Evolutionary conservation across 2,888 invertebrate genomes (phyloP), one percentile per base, ranked within the genome.

Genomic region (Drosophila mercatorum): DNA sequence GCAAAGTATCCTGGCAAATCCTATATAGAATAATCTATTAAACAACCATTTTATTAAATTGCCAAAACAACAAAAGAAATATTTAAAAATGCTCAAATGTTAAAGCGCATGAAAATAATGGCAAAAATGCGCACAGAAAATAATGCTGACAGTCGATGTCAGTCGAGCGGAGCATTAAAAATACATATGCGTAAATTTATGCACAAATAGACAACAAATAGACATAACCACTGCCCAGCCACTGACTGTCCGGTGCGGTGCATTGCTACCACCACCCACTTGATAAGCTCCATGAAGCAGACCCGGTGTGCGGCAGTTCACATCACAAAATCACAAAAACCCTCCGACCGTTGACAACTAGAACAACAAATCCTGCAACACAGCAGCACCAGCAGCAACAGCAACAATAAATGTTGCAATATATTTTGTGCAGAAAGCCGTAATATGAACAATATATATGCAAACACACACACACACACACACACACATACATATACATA

Each of bases 141-240:
- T 85, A 83, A 89, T 86, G 90, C 78, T 88, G 86, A 88, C 90
- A 86, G 86, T 86, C 73, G 83, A 72, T 89, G 90, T 83, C 86
- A 83, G 78, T 85, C 71, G 78, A 81, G 87, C 84, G 77, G 64
- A 79, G 81, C 80, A 83, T 81, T 86, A 83, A 86, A 88, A 76
- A 85, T 83, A 75, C 88, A 89, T 88, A 74, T 83, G 75, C 79
- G 68, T 77, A 83, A 86, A 89, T 86, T 83, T 88, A 80, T 89
- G 84, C 79, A 71, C 71, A 88, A 78, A 85, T 82, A 75, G 74
- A 72, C 85, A 68, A 69, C 56, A 43, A 66, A 67, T 67, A 68
- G 68, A 68, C 68, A 58, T 14, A 63, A 53, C n/a, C 52, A 55
- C 52, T 56, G 67, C 28, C 22, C 28, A 43, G 36, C 44, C 57